Conservation (phyloP, 2,888 invertebrate genomes). For the Caradrina clavipalpis region DNA sequence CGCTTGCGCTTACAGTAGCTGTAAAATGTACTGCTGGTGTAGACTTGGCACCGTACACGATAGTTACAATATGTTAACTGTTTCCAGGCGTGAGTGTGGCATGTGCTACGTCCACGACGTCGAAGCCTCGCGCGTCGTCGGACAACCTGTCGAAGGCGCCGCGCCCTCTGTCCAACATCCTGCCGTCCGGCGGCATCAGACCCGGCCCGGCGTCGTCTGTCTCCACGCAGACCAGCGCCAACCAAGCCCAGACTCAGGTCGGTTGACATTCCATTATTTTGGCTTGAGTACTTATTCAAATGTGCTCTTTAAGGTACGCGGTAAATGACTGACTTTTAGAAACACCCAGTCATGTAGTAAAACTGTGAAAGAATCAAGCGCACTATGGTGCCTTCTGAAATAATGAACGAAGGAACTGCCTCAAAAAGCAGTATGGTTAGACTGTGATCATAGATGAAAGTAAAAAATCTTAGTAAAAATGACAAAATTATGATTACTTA, state of each 20-base stretch:
- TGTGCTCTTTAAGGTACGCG: background rate
- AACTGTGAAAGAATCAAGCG: no score
- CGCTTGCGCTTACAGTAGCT: conserved; percentile 17
- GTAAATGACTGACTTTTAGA: background rate
- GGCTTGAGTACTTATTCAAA: background rate
- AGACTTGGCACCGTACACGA: background rate
- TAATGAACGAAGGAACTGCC: background rate
- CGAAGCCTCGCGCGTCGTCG: conserved; percentile 83
- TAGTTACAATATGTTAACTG: conserved; percentile 6
- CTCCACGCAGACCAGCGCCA: conserved; percentile 94
- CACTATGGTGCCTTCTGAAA: background rate
- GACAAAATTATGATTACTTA: background rate
- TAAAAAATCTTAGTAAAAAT: background rate
- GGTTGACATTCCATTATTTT: conserved; percentile 12
- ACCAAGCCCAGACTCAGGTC: conserved; percentile 90
- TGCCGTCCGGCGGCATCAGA: conserved; percentile 92
- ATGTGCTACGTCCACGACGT: conserved; percentile 79
- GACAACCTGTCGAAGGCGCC: conserved; percentile 85
- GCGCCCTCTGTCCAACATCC: conserved; percentile 90
- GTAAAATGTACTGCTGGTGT: background rate
- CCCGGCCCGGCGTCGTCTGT: conserved; percentile 96
- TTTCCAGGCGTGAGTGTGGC: conserved; percentile 80
- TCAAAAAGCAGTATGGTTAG: background rate
- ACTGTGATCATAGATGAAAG: background rate
- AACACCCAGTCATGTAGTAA: background rate